Percentiles rank a stretch among this genome's conserved stretches.
Conservation (phyloP, 2,113 vertebrate species). For the Spea multiplicata region DNA sequence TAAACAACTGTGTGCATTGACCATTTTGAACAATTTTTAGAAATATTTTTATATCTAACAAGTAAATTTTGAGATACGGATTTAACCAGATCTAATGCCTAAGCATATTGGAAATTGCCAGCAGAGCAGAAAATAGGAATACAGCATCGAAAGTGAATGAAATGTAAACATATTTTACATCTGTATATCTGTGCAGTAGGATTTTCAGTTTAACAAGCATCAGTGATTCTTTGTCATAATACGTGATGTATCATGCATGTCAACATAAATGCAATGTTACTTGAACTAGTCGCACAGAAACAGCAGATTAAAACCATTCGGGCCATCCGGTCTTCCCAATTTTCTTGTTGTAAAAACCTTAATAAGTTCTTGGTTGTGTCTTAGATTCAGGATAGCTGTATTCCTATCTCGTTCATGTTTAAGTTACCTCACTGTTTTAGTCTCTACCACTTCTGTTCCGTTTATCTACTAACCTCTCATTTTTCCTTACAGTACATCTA, state of each 20-base stretch:
- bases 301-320: too few relatives aligned
- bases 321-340: too few relatives aligned
- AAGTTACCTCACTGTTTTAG: too few relatives aligned
- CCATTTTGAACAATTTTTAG: too few relatives aligned
- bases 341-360: too few relatives aligned
- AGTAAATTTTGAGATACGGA: neutral
- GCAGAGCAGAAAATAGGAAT: neutral
- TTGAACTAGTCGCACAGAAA: neutral
- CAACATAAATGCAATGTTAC: neutral
- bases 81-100: neutral
- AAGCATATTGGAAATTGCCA: conserved; percentile 3
- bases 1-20: too few relatives aligned
- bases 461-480: too few relatives aligned
- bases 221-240: neutral
- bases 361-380: too few relatives aligned
- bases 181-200: neutral
- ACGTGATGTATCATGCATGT: neutral
- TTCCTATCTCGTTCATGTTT: too few relatives aligned
- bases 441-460: too few relatives aligned
- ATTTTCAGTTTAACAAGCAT: neutral
- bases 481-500: too few relatives aligned
- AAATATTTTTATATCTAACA: neutral
- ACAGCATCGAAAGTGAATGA: neutral
- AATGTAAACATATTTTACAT: conserved; percentile 9
- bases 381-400: too few relatives aligned